Base-by-base conservation (phyloP, 2,113 vertebrate genomes). In the Pyxicephalus adspersus region DNA sequence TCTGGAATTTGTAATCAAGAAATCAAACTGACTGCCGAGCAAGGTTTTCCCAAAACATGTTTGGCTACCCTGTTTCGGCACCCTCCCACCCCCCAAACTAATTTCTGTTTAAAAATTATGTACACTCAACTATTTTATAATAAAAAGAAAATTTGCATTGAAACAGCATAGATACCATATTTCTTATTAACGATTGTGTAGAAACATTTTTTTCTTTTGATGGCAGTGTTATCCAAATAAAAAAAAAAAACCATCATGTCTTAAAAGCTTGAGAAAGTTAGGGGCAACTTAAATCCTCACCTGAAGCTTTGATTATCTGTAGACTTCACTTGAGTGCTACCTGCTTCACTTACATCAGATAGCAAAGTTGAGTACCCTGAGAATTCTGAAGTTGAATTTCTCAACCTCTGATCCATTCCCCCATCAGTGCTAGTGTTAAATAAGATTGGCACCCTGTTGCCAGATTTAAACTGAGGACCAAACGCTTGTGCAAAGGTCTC, bases 351-450 rank as follows among this genome's bases (percentile, higher is more conserved):
- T 86, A 97, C 96, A 89, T 98, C 98, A 93, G 96, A 96, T 95
- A 99, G 95, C 95, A 99, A 96, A 92, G 95, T 97, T 94, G 95
- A 95, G 95, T 97, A 99, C 96, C 98, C 98, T 99, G 98, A 99
- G 97, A 98, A 98, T 96, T 99, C 98, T 92, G 96, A 96, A 91
- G 97, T 95, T 83, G 97, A 95, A 95, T 97, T 98, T 95, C 96
- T 95, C 94, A 97, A 94, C 91, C 96, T 92, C 89, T 96, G 96
- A 92, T 98, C 96, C 83, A 96, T 96, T 92, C 96, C 95, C 89
- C 95, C 90, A 86, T 92, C 95, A 77, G 95, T 95, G 92, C 96
- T 96, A 84, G 87, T 84, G 86, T 95, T 91, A 85, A 97, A 99
- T 89, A 95, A 92, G 90, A 98, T 95, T 88, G 97, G 96, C 93